A percentile compares a stretch with the other conserved stretches of the same genome.
Evolutionary conservation across 2,113 vertebrate genomes (phyloP).

Genomic region (Tachysurus vachellii): DNA sequence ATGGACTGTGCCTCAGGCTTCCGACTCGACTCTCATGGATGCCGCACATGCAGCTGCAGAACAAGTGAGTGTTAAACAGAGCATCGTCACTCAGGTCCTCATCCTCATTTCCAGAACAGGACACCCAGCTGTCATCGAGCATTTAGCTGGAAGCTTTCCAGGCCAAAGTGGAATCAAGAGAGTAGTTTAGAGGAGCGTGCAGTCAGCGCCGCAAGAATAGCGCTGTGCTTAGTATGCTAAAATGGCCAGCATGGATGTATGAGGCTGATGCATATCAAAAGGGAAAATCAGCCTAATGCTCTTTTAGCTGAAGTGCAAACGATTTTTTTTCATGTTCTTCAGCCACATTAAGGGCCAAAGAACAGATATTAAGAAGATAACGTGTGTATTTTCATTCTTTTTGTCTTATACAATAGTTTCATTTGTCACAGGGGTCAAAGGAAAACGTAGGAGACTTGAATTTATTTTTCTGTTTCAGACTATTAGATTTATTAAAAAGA

Average conservation of each 20-base stretch:
- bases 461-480: background rate
- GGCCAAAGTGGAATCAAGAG: slow-evolving; percentile 32
- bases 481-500: background rate
- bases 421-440: background rate
- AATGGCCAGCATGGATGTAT: background rate
- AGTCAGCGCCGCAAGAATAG: slow-evolving; percentile 27
- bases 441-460: background rate
- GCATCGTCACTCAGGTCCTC: slow-evolving; percentile 8
- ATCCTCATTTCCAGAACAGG: slow-evolving; percentile 15
- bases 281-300: slow-evolving; percentile 12
- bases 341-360: background rate
- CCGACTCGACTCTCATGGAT: slow-evolving; percentile 78
- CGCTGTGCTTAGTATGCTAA: slow-evolving; percentile 42
- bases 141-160: slow-evolving; percentile 41
- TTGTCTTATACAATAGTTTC: background rate
- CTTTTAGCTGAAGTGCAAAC: background rate
- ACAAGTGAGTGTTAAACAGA: slow-evolving; percentile 71
- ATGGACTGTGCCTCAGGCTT: slow-evolving; percentile 81
- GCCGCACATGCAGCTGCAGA: slow-evolving; percentile 83
- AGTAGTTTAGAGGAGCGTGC: slow-evolving; percentile 27
- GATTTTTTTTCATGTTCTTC: slow-evolving; percentile 22
- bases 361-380: background rate
- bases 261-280: slow-evolving; percentile 29
- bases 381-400: background rate
- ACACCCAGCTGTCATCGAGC: slow-evolving; percentile 23